A percentile compares a stretch with the other conserved stretches of the same genome.
These are phyloP conservation scores for Molorchus minor DNA, from an alignment of 2,888 invertebrate species.

Conservation along the genomic window DNA sequence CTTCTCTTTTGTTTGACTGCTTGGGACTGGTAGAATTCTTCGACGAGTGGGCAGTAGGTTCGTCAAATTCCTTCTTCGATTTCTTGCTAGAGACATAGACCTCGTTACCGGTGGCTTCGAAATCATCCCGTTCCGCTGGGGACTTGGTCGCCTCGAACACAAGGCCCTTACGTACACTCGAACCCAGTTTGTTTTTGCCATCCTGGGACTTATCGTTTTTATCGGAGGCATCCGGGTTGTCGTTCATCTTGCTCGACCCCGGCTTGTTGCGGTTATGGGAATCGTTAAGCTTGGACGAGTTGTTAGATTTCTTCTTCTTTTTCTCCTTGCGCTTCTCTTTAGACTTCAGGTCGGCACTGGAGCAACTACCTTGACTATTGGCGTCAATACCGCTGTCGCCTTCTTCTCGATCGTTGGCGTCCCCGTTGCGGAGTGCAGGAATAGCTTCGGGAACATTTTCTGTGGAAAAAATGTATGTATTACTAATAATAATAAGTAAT, in stretches of 20 bases:
- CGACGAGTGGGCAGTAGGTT: slow-evolving; percentile 26
- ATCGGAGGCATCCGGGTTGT: slow-evolving; percentile 35
- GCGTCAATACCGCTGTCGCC: slow-evolving; percentile 91
- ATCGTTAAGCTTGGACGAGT: slow-evolving; percentile 31
- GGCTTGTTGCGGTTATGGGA: slow-evolving; percentile 40
- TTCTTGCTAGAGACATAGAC: slow-evolving; percentile 65
- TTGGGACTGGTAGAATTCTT: slow-evolving; percentile 72
- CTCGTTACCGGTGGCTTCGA: slow-evolving; percentile 76
- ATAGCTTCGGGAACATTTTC: slow-evolving; percentile 52
- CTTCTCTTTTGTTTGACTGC: slow-evolving; percentile 76
- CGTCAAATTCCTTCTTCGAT: slow-evolving; percentile 50
- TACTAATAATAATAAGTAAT: neutral
- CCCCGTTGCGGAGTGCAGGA: slow-evolving; percentile 57
- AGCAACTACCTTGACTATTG: slow-evolving; percentile 88
- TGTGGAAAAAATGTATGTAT: slow-evolving; percentile 28
- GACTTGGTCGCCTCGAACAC: slow-evolving; percentile 76
- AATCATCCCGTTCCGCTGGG: slow-evolving; percentile 78
- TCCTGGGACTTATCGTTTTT: slow-evolving; percentile 42
- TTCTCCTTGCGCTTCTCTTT: slow-evolving; percentile 71
- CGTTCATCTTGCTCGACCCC: slow-evolving; percentile 46
- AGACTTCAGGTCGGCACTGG: slow-evolving; percentile 83
- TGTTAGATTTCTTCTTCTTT: slow-evolving; percentile 64
- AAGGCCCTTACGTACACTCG: slow-evolving; percentile 64
- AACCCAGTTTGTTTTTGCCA: slow-evolving; percentile 31
- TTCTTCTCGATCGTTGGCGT: slow-evolving; percentile 75